Percentiles rank a stretch among this genome's conserved stretches.
phyloP scores from a whole-genome alignment of 92 coral and sea anemone genomes.

The Umimayanthus kanabou region DNA sequence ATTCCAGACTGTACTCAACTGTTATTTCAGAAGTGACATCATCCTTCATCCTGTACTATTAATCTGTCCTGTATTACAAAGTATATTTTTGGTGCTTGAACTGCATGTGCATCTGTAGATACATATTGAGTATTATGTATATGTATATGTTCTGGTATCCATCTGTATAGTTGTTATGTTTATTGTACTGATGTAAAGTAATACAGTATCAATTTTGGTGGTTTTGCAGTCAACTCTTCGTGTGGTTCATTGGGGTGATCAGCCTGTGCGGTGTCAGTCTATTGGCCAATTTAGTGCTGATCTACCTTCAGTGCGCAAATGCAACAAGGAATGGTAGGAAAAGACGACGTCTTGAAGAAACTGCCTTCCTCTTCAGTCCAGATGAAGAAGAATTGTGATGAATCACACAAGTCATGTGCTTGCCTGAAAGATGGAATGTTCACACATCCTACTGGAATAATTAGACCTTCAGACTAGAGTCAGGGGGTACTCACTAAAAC shows the following conservation, averaged over 20 bases:
- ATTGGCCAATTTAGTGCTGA: constrained; percentile 75
- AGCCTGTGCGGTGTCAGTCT: constrained; percentile 81
- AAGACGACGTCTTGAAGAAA: constrained; percentile 52
- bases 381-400: constrained; percentile 71
- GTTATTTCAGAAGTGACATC: no score
- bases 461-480: not conserved
- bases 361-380: constrained; percentile 60
- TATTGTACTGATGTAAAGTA: no score
- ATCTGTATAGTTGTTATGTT: no score
- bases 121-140: no score
- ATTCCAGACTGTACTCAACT: no score
- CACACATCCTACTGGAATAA: not conserved
- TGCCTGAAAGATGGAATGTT: not conserved
- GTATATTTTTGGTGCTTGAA: no score
- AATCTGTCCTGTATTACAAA: no score
- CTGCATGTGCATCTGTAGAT: no score
- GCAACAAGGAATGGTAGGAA: constrained; percentile 48
- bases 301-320: constrained; percentile 73
- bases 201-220: not conserved
- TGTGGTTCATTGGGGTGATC: constrained; percentile 83
- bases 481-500: not conserved
- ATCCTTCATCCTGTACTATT: no score
- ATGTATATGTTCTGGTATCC: no score
- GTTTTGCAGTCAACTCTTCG: constrained; percentile 68
- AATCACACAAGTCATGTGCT: not conserved